A percentile compares a stretch with the other conserved stretches of the same genome.
phyloP scores from a whole-genome alignment of 2,797 vertebrate genomes.

The Chelon auratus region DNA sequence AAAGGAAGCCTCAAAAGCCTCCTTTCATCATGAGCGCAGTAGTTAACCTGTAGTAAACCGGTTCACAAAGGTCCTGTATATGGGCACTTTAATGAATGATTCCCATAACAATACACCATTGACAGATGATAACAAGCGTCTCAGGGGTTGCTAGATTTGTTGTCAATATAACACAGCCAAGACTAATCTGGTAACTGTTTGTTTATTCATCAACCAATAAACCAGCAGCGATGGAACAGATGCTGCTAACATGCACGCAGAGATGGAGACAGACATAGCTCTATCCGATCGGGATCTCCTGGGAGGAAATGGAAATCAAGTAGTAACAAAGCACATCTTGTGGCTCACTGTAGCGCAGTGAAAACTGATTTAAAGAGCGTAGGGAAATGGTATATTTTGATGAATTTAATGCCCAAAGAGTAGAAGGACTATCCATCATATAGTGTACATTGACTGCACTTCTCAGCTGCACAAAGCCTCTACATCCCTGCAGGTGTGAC shows the following conservation, averaged over 20 bases:
- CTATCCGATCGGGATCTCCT: constrained; percentile 32
- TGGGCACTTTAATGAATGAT: neutral
- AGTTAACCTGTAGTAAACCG: neutral
- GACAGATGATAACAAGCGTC: constrained; percentile 50
- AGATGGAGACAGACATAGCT: constrained; percentile 44
- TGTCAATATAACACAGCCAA: constrained; percentile 44
- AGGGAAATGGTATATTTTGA: neutral
- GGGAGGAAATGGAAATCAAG: constrained; percentile 40
- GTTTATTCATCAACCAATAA: constrained; percentile 60
- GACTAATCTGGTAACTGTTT: constrained; percentile 59
- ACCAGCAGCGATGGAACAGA: constrained; percentile 58
- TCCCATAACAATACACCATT: constrained; percentile 1
- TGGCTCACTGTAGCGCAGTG: constrained; percentile 10
- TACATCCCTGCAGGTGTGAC: neutral
- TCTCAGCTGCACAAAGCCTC: constrained; percentile 3
- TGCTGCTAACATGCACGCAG: constrained; percentile 44
- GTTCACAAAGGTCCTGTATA: neutral
- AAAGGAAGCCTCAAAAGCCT: neutral
- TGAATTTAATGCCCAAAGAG: constrained; percentile 18
- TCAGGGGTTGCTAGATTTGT: constrained; percentile 52
- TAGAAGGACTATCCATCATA: neutral
- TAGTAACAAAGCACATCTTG: constrained; percentile 38
- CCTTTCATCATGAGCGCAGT: neutral
- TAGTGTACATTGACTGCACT: neutral
- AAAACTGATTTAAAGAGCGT: constrained; percentile 4